Conservation (phyloP, 2,888 invertebrate genomes). For the Liopterus haemorrhoidalis region DNA sequence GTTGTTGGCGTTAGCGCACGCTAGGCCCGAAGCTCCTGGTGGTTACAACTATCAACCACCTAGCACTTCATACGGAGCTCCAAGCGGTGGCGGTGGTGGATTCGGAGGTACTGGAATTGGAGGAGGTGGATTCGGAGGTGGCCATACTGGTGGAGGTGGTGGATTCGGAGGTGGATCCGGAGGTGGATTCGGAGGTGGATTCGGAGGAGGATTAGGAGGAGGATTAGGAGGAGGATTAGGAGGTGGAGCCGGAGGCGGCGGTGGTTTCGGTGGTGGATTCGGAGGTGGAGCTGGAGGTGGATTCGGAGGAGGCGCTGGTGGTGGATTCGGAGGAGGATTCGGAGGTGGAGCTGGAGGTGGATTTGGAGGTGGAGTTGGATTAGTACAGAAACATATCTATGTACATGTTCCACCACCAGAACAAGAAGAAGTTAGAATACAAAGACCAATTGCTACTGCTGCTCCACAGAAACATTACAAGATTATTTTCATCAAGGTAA, state of each 20-base stretch:
- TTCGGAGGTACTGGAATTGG: slow-evolving; percentile 24
- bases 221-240: slow-evolving; percentile 33
- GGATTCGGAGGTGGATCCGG: slow-evolving; percentile 36
- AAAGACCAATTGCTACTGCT: slow-evolving; percentile 61
- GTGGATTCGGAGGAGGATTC: slow-evolving; percentile 38
- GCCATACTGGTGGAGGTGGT: slow-evolving; percentile 35
- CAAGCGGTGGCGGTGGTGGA: slow-evolving; percentile 42
- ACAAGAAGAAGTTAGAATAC: slow-evolving; percentile 64
- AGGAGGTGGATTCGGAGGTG: slow-evolving; percentile 31
- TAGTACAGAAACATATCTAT: slow-evolving; percentile 82
- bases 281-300: slow-evolving; percentile 26
- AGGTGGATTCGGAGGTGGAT: slow-evolving; percentile 32
- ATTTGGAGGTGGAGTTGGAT: slow-evolving; percentile 50
- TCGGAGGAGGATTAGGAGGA: slow-evolving; percentile 29
- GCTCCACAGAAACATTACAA: slow-evolving; percentile 85
- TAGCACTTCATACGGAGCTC: slow-evolving; percentile 43
- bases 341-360: slow-evolving; percentile 51
- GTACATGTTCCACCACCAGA: slow-evolving; percentile 87
- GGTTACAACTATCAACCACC: slow-evolving; percentile 51
- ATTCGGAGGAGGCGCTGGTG: slow-evolving; percentile 25
- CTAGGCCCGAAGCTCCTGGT: slow-evolving; percentile 57
- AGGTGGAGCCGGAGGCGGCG: slow-evolving; percentile 22
- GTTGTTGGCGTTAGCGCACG: slow-evolving; percentile 56
- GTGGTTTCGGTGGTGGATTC: slow-evolving; percentile 25
- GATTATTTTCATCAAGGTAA: slow-evolving; percentile 80